Percentiles rank a stretch among this genome's conserved stretches.
These are phyloP conservation scores for Bostrychus sinensis DNA, from an alignment of 2,113 vertebrate species.

Conservation along the genomic window DNA sequence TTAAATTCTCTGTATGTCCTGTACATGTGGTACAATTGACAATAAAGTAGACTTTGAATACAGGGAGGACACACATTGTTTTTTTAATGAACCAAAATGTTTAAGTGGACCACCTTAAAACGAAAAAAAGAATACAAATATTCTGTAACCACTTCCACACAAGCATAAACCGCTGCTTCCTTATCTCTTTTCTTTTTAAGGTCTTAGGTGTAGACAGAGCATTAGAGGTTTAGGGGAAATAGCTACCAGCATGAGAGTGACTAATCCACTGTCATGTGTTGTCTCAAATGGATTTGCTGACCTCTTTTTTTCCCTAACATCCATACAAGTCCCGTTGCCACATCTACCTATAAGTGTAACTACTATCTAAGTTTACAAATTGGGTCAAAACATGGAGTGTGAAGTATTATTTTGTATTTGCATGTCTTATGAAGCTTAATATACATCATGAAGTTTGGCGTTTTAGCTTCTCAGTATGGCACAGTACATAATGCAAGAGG, in stretches of 20 bases:
- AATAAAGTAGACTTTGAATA: too few species aligned
- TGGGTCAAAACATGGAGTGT: too few species aligned
- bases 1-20: too few species aligned
- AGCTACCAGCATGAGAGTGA: conserved; percentile 60
- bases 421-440: too few species aligned
- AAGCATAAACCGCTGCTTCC: too few species aligned
- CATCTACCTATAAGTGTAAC: not conserved
- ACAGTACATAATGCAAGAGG: conserved; percentile 9
- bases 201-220: not conserved
- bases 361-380: not conserved
- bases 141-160: conserved; percentile 17
- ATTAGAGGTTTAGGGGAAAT: conserved; percentile 51
- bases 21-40: too few species aligned
- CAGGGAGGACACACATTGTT: too few species aligned
- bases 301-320: conserved; percentile 43
- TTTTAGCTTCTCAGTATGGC: conserved; percentile 1
- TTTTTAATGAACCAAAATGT: too few species aligned
- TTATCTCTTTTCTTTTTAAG: not conserved
- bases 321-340: not conserved
- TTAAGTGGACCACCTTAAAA: not conserved
- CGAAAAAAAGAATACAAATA: conserved; percentile 6
- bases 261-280: conserved; percentile 63
- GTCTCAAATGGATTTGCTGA: conserved; percentile 53
- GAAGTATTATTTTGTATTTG: too few species aligned
- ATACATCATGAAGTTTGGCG: not conserved